phyloP scores from a whole-genome alignment of 2,113 vertebrate species.

The Tachuris rubrigastra region DNA sequence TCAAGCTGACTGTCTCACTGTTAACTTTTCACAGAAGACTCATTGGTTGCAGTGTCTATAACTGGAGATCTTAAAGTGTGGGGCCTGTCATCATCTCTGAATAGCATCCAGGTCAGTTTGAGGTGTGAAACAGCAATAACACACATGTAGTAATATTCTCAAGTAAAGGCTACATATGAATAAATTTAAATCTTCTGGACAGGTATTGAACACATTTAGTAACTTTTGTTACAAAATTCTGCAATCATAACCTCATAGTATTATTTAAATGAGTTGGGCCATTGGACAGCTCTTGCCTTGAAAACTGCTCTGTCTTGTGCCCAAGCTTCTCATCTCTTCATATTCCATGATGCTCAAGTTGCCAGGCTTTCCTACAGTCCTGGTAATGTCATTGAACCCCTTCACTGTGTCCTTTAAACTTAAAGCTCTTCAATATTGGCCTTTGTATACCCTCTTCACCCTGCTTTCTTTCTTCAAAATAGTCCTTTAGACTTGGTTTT shows the following conservation, averaged over 20 bases:
- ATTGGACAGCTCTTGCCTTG: neutral
- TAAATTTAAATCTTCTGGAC: neutral
- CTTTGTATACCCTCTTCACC: neutral
- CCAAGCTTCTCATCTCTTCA: neutral
- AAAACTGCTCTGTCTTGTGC: neutral
- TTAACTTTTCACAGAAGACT: conserved; percentile 74
- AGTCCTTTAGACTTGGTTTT: neutral
- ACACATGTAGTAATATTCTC: neutral
- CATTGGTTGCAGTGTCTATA: conserved; percentile 74
- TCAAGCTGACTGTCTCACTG: neutral
- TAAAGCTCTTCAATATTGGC: neutral
- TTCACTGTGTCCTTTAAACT: neutral
- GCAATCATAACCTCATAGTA: accelerated
- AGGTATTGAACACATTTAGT: neutral
- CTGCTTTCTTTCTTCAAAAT: neutral
- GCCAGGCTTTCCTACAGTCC: neutral
- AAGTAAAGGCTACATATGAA: neutral
- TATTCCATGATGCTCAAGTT: neutral
- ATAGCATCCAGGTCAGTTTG: conserved; percentile 75
- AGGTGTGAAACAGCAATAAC: neutral
- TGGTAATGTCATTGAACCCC: neutral
- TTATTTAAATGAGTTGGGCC: neutral
- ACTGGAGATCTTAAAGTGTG: conserved; percentile 78
- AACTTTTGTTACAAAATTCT: neutral
- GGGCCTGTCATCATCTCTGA: conserved; percentile 78